Percentiles rank a stretch among this genome's conserved stretches.
phyloP scores from a whole-genome alignment of 2,797 vertebrate genomes.

The Diglossa cyanea region DNA sequence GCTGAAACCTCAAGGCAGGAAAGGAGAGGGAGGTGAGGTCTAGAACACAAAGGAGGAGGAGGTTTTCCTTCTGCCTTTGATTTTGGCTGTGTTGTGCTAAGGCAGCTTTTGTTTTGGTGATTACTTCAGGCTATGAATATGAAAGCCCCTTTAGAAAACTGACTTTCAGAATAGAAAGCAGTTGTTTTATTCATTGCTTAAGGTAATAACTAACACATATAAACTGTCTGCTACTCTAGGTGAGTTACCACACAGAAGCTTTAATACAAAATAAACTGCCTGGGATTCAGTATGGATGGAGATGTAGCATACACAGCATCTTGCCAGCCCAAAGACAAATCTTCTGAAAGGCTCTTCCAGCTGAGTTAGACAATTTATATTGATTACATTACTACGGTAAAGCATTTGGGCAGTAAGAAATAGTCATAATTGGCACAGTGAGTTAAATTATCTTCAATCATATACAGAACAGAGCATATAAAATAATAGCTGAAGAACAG shows the following conservation, averaged over 20 bases:
- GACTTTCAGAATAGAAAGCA: neutral
- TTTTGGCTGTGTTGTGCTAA: neutral
- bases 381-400: neutral
- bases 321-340: neutral
- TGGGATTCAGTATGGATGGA: neutral
- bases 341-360: neutral
- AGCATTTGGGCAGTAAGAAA: neutral
- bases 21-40: neutral
- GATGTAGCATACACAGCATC: neutral
- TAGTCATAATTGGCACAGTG: neutral
- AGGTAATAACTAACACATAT: neutral
- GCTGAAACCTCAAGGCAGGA: neutral
- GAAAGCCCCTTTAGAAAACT: neutral
- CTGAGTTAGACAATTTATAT: neutral
- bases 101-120: neutral
- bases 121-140: neutral
- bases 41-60: neutral
- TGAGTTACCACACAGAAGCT: neutral
- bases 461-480: neutral
- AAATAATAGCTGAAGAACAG: neutral
- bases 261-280: neutral
- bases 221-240: neutral
- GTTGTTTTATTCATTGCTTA: neutral
- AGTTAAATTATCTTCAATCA: neutral
- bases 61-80: neutral